phyloP scores from a whole-genome alignment of 1,140 invertebrate genomes.

The Brachionus sp. region DNA sequence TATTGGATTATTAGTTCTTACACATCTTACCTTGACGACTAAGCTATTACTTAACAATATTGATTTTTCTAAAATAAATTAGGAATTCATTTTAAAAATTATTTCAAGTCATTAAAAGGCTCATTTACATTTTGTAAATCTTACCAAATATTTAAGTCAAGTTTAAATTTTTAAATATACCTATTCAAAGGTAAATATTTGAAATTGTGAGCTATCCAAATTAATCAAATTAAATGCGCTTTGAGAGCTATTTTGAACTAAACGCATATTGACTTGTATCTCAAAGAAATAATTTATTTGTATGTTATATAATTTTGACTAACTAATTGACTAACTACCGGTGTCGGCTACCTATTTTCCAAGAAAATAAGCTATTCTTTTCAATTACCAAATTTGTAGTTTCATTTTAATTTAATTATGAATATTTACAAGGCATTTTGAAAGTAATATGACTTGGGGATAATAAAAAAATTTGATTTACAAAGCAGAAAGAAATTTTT shows the following conservation, averaged over 20 bases:
- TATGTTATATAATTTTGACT: background rate
- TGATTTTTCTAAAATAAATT: background rate
- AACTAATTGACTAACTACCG: background rate
- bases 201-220: background rate
- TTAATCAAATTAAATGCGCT: constrained; percentile 1
- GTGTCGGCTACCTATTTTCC: too few relatives aligned
- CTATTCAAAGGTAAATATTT: background rate
- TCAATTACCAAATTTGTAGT: too few relatives aligned
- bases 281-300: background rate
- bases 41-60: background rate
- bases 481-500: too few relatives aligned
- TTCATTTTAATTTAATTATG: too few relatives aligned
- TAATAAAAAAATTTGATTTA: too few relatives aligned
- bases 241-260: background rate
- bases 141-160: background rate
- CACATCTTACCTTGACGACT: background rate
- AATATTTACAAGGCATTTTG: too few relatives aligned
- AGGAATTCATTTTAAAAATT: background rate
- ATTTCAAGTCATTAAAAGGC: background rate
- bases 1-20: background rate
- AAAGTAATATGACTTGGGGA: too few relatives aligned
- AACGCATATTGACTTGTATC: background rate
- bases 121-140: background rate
- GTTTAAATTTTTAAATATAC: background rate
- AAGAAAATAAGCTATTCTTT: too few relatives aligned